phyloP scores from a whole-genome alignment of 2,113 vertebrate genomes.

The Lichenostomus cassidix region DNA sequence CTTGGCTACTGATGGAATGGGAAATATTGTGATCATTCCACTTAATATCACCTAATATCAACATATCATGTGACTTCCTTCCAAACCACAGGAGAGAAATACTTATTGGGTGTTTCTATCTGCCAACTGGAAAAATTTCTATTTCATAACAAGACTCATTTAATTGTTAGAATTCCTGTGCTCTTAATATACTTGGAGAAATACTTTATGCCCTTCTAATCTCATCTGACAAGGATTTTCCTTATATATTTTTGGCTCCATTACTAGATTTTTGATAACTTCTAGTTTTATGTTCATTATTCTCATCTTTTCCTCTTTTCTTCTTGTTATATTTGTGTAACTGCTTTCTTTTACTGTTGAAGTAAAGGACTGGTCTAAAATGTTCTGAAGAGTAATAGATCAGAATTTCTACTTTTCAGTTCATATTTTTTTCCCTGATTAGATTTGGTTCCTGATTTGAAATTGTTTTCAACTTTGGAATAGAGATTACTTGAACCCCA shows the following conservation, averaged over 20 bases:
- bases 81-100: neutral
- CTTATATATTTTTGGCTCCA: neutral
- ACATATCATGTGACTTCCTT: neutral
- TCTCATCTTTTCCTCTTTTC: neutral
- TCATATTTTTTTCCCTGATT: neutral
- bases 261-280: neutral
- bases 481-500: neutral
- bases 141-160: neutral
- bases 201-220: neutral
- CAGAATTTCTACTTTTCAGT: neutral
- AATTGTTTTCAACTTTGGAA: neutral
- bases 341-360: neutral
- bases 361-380: neutral
- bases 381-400: neutral
- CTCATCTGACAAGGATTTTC: neutral
- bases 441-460: neutral
- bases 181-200: neutral
- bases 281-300: neutral
- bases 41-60: neutral
- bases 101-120: neutral
- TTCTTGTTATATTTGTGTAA: neutral
- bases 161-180: neutral
- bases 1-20: neutral
- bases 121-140: neutral
- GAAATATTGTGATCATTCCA: neutral